A percentile compares a stretch with the other conserved stretches of the same genome.
Evolutionary conservation across 2,113 vertebrate species (phyloP).

Genomic region (Chelonoidis abingdonii): DNA sequence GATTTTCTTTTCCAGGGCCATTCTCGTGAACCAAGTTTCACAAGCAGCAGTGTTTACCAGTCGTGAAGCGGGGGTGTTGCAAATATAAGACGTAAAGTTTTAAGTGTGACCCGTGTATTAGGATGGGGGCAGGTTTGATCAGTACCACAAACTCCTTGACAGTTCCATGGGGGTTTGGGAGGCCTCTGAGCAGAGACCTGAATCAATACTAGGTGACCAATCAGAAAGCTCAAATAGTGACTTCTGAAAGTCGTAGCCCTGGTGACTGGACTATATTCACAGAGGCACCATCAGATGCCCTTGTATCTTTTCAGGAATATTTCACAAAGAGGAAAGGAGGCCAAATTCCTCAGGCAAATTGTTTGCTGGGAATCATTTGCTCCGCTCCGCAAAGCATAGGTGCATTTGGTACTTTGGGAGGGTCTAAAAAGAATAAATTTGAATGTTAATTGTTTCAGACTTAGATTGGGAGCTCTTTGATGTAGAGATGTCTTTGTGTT

Average conservation of each 20-base stretch:
- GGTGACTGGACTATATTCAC: not conserved
- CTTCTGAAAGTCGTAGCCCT: not conserved
- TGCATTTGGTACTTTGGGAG: not conserved
- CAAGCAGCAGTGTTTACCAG: not conserved
- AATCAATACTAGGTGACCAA: not conserved
- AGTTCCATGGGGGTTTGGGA: not conserved
- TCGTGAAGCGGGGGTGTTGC: not conserved
- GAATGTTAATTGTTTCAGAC: not conserved
- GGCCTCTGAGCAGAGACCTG: not conserved
- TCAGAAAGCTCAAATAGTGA: not conserved
- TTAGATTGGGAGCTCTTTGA: not conserved
- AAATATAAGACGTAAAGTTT: not conserved
- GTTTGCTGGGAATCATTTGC: not conserved
- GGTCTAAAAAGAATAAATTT: not conserved
- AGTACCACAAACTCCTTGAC: not conserved
- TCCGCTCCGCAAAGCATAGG: not conserved
- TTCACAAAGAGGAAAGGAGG: not conserved
- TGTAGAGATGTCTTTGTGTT: not conserved
- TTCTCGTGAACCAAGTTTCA: not conserved
- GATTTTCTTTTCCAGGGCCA: not conserved
- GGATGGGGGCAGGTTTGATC: not conserved
- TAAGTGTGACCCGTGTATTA: not conserved
- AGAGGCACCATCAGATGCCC: not conserved
- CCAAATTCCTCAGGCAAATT: not conserved
- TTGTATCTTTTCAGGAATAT: not conserved